These are phyloP conservation scores for Emmelina monodactyla DNA, from an alignment of 2,888 invertebrate genomes.

Conservation along the genomic window DNA sequence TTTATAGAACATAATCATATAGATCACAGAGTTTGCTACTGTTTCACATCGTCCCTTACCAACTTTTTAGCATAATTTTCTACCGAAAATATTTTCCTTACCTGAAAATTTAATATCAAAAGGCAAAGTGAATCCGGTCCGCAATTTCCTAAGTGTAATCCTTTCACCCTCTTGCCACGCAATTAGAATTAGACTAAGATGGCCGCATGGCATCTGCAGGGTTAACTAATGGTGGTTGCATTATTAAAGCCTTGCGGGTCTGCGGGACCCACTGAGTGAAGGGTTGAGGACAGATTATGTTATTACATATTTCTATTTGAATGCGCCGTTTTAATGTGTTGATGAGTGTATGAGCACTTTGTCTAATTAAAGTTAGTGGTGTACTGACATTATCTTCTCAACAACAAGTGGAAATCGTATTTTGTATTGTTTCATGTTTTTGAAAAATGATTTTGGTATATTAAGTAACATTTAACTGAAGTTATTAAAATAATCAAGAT, in stretches of 20 bases:
- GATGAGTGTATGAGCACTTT: neutral
- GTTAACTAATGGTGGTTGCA: slow-evolving; percentile 62
- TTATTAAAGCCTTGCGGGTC: slow-evolving; percentile 45
- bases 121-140: slow-evolving; percentile 27
- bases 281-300: slow-evolving; percentile 55
- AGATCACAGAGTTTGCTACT: too few species aligned
- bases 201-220: slow-evolving; percentile 50
- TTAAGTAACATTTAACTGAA: too few species aligned
- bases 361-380: neutral
- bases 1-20: too few species aligned
- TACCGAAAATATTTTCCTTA: neutral
- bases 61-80: too few species aligned
- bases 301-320: slow-evolving; percentile 1
- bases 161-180: slow-evolving; percentile 44
- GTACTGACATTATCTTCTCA: neutral
- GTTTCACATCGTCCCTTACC: too few species aligned
- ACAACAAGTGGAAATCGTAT: too few species aligned
- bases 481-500: too few species aligned
- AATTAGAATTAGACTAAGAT: slow-evolving; percentile 54
- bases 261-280: slow-evolving; percentile 18
- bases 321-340: neutral
- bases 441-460: too few species aligned
- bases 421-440: too few species aligned
- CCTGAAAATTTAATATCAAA: slow-evolving; percentile 4
- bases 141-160: slow-evolving; percentile 41